A percentile compares a stretch with the other conserved stretches of the same genome.
Evolutionary conservation across 2,888 invertebrate genomes (phyloP).

Genomic region (Itoplectis maculator): DNA sequence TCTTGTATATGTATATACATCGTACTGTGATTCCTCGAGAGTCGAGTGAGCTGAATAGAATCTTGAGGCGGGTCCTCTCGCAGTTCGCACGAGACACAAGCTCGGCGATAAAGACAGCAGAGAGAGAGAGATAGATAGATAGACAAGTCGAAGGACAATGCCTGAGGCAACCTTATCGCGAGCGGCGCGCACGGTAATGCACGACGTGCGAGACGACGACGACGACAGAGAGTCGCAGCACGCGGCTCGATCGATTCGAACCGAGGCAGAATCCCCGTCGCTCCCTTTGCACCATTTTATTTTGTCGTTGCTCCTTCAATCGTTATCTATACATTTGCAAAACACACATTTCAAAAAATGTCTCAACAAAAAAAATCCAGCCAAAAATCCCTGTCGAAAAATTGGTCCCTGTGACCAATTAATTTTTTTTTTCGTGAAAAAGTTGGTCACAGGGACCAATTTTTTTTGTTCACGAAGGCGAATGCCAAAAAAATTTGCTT

Average conservation of each 20-base stretch:
- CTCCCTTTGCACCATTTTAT: slow-evolving; percentile 3
- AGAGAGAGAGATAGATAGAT: slow-evolving; percentile 37
- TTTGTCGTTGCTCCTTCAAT: slow-evolving; percentile 1
- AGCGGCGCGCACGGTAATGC: slow-evolving; percentile 20
- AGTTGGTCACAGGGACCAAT: no score
- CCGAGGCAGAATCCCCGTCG: slow-evolving; percentile 9
- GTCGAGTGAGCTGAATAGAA: slow-evolving; percentile 42
- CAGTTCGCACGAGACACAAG: slow-evolving; percentile 15
- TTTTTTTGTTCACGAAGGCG: not conserved
- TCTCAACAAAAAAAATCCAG: no score
- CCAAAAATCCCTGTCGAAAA: no score
- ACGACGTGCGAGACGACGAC: not conserved
- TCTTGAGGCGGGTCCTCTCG: slow-evolving; percentile 22
- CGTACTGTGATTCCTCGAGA: not conserved
- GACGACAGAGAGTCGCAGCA: not conserved
- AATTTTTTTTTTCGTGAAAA: no score
- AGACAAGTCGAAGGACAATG: slow-evolving; percentile 64
- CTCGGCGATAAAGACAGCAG: slow-evolving; percentile 47
- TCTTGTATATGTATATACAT: not conserved
- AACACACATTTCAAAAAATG: not conserved
- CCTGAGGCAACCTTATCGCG: slow-evolving; percentile 61
- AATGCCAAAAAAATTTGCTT: not conserved
- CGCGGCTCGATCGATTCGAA: slow-evolving; percentile 27
- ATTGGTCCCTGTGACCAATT: no score
- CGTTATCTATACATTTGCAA: not conserved